Evolutionary conservation across 2,888 invertebrate genomes (phyloP).

Genomic region (Galeruca laticollis): DNA sequence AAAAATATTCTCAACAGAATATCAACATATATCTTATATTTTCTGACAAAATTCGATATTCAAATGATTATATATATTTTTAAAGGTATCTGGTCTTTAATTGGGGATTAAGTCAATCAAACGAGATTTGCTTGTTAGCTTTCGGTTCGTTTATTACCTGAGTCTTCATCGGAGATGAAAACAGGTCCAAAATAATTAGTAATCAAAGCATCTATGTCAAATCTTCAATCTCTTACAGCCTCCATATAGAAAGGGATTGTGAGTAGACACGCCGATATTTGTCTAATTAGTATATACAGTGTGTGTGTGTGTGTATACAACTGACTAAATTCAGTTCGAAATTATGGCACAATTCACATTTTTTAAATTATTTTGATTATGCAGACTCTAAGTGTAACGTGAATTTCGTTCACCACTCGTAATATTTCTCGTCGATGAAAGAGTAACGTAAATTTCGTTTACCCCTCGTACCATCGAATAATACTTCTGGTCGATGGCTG

Average conservation of each 20-base stretch:
- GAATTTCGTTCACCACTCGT: too few species aligned
- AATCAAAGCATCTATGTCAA: background rate
- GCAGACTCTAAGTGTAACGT: too few species aligned
- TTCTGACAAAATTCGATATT: background rate
- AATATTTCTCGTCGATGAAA: too few species aligned
- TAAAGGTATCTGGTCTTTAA: background rate
- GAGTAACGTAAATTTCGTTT: too few species aligned
- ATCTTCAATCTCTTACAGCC: background rate
- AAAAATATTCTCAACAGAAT: too few species aligned
- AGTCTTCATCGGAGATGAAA: background rate
- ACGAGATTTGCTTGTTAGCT: background rate
- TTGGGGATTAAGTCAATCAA: background rate
- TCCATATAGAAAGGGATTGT: background rate
- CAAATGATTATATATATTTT: background rate
- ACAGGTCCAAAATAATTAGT: background rate
- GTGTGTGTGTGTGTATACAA: too few species aligned
- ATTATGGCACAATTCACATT: too few species aligned
- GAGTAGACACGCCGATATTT: background rate
- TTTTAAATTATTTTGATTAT: too few species aligned
- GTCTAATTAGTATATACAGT: background rate
- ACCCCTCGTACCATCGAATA: too few species aligned
- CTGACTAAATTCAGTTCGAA: too few species aligned
- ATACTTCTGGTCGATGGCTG: too few species aligned
- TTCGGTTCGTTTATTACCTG: background rate
- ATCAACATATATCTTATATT: too few species aligned